phyloP scores from a whole-genome alignment of 2,113 vertebrate genomes.

The Paramisgurnus dabryanus region DNA sequence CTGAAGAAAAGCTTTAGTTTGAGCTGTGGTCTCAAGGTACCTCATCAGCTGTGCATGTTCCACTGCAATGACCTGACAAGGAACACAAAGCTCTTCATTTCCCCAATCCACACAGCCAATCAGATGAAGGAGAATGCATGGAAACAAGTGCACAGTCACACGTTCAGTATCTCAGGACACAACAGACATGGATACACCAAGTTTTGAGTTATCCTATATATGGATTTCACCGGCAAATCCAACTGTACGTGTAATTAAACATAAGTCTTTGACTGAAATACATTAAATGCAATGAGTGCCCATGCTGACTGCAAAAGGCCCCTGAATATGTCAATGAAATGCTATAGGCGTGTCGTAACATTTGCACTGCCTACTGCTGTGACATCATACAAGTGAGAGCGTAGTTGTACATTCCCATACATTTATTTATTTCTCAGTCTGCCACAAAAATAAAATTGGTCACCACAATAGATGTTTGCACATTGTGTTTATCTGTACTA shows the following conservation, averaged over 20 bases:
- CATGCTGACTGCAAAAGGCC: no score
- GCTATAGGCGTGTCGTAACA: no score
- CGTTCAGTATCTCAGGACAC: slow-evolving; percentile 11
- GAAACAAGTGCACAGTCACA: slow-evolving; percentile 21
- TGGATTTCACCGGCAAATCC: background rate
- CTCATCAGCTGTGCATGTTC: slow-evolving; percentile 33
- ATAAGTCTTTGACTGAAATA: slow-evolving; percentile 15
- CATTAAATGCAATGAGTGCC: slow-evolving; percentile 1
- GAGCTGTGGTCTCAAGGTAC: slow-evolving; percentile 16
- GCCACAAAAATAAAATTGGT: no score
- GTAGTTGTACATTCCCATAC: no score
- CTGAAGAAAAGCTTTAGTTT: slow-evolving; percentile 11
- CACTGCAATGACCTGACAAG: slow-evolving; percentile 21
- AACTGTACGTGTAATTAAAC: background rate
- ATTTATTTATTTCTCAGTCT: no score
- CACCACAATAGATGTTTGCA: no score
- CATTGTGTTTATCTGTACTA: no score
- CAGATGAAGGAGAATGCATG: slow-evolving; percentile 8
- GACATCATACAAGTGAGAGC: no score
- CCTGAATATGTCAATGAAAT: no score
- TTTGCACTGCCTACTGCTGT: no score
- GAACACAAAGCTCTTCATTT: slow-evolving; percentile 6
- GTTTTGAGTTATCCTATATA: background rate
- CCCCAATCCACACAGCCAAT: slow-evolving; percentile 7
- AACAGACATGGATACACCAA: background rate